Evolutionary conservation across 2,113 vertebrate species (phyloP), one percentile per base, ranked within the genome.

Genomic region (Atlantisia rogersi): DNA sequence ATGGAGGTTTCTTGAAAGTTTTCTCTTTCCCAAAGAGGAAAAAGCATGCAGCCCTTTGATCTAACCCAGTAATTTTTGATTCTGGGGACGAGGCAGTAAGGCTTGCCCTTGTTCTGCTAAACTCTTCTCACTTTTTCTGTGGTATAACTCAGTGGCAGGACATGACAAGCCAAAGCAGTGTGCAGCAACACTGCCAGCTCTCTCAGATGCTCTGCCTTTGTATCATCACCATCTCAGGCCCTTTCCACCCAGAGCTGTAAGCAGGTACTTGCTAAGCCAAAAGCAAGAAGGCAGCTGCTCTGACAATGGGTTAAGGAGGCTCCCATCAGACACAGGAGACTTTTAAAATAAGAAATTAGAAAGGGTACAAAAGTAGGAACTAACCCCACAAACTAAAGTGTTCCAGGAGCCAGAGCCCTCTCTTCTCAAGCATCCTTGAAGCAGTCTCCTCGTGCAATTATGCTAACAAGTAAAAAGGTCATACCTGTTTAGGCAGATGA

Each of bases 401-500:
- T 46, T 69, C 16, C 52, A 75, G 42, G 26, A 86, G 39, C 21
- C 31, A 78, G 2, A 86, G 42, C n/a, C 37, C 20, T 63, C n/a
- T 58, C 46, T 73, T 82, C 56, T 73, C 48, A 67, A 70, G 63
- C 12, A 12, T 89, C 56, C 35, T 50, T 11, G 79, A 91, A 93
- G 69, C 48, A 87, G 52, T 22, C 39, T 80, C 39, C 17, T 39
- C 70, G 42, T 56, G 50, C 56, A 87, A 82, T 26, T 25, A 67
- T 2, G 25, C 37, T 56, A 82, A 22, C 16, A 46, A 69, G 26
- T 90, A 46, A 94, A 74, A 90, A 63, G n/a, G 10, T 84, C 97
- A 92, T 97, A 98, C 97, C 98, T 97, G 81, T 35, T 97, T 58
- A 94, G 56, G 86, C 86, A 89, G 95, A 89, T 77, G n/a, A 71